Evolutionary conservation across 2,888 invertebrate genomes (phyloP).

Genomic region (Drosophila picticornis): DNA sequence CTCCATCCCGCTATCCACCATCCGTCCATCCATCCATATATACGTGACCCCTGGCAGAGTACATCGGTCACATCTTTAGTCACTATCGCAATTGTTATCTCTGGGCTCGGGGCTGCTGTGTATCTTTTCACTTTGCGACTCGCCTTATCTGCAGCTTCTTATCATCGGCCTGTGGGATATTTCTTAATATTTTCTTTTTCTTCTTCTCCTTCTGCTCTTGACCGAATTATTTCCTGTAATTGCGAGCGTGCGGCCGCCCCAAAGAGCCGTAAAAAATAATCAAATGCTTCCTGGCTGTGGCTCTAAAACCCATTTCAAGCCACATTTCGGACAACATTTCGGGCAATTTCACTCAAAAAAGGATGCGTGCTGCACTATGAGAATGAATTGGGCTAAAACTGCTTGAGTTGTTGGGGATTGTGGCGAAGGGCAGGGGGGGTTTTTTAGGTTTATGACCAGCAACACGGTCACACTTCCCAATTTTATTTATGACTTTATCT

Average conservation of each 20-base stretch:
- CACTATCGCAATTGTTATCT: constrained; percentile 53
- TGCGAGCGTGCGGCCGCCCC: constrained; percentile 64
- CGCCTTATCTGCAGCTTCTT: constrained; percentile 67
- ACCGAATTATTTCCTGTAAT: constrained; percentile 81
- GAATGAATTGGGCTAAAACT: constrained; percentile 68
- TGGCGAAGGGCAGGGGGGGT: neutral
- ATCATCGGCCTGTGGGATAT: constrained; percentile 50
- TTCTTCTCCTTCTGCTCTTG: constrained; percentile 36
- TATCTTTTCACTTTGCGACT: constrained; percentile 62
- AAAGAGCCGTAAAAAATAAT: constrained; percentile 75
- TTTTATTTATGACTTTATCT: constrained; percentile 82
- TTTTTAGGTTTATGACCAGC: constrained; percentile 36
- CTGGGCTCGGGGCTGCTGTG: constrained; percentile 31
- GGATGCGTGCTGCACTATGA: constrained; percentile 74
- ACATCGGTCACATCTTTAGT: constrained; percentile 44
- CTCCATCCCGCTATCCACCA: neutral
- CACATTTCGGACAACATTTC: constrained; percentile 60
- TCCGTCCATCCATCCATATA: constrained; percentile 13
- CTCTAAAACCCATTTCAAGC: constrained; percentile 65
- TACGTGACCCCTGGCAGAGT: constrained; percentile 68
- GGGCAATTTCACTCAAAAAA: constrained; percentile 63
- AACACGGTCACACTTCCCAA: constrained; percentile 69
- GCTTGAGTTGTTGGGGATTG: neutral
- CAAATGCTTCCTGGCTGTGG: constrained; percentile 75
- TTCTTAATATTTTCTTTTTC: constrained; percentile 35